Percentiles rank a stretch among this genome's conserved stretches.
phyloP scores from a whole-genome alignment of 2,113 vertebrate genomes.

The Corapipo altera region DNA sequence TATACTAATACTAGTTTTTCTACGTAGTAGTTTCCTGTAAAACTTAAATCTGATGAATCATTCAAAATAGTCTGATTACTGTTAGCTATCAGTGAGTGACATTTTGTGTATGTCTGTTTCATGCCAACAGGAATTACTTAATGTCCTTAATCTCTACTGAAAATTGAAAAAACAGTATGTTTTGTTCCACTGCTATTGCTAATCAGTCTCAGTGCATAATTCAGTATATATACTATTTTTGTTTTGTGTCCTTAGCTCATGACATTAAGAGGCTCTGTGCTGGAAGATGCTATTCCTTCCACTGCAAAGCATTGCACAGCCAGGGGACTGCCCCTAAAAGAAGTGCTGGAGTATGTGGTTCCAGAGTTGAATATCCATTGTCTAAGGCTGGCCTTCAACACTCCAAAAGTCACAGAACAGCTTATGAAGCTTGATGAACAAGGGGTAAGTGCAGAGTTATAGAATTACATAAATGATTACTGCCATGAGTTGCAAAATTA shows the following conservation, averaged over 20 bases:
- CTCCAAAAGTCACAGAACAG: conserved; percentile 94
- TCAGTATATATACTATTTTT: not conserved
- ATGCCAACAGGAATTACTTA: not conserved
- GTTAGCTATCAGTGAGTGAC: not conserved
- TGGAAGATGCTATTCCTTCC: conserved; percentile 92
- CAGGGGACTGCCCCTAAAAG: conserved; percentile 89
- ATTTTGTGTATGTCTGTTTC: not conserved
- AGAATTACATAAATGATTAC: not conserved
- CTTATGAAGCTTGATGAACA: conserved; percentile 97
- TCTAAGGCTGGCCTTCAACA: conserved; percentile 91
- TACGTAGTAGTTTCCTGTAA: not conserved
- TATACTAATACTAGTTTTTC: not conserved
- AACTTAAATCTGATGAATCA: not conserved
- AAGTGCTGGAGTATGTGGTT: conserved; percentile 90
- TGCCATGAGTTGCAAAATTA: not conserved
- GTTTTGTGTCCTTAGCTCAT: conserved; percentile 79
- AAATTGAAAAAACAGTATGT: not conserved
- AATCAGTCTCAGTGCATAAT: not conserved
- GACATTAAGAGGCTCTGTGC: conserved; percentile 87
- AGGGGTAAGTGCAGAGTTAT: conserved; percentile 78
- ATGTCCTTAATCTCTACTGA: not conserved
- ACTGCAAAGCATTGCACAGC: conserved; percentile 91
- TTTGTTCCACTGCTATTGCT: not conserved
- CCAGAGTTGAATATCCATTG: conserved; percentile 92
- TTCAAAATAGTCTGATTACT: not conserved